Evolutionary conservation across 2,888 invertebrate species (phyloP), one percentile per base, ranked within the genome.

Genomic region (Eristalinus aeneus): DNA sequence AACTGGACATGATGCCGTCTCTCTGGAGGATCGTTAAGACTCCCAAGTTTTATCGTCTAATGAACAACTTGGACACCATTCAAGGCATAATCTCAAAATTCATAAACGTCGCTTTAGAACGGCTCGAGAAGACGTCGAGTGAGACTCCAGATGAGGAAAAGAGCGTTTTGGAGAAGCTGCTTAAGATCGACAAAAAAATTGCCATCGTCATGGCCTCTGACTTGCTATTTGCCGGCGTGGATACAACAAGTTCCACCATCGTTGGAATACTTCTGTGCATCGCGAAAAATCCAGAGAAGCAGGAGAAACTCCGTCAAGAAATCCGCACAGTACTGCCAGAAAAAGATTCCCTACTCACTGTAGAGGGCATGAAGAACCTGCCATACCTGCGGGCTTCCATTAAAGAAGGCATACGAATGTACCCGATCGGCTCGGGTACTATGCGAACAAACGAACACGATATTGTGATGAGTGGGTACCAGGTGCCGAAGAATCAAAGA

Each of bases 371-470:
- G 54, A 91, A 92, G 22, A 90, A 93, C 64, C 92, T 94, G 71
- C 93, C 94, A 0, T 96, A 95, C 89, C 90, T 96, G 12, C 94
- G 94, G 88, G 96, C 96, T 0, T 96, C 95, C 89, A 93, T 96
- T 31, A 96, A 96, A 89, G 96, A 96, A 91, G 93, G 95, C 0
- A 91, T 95, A 79, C 93, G 96, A 89, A 74, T 95, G 12, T 92
- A 93, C 88, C 92, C 93, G 88, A 94, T 95, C 0, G 93, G 95
- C 0, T 91, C 93, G 10, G 95, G 94, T 0, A 94, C 94, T 88
- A 89, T 94, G 11, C 93, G 95, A 88, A 91, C 92, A 73, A 92
- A 94, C 74, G 91, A 92, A 0, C 93, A 93, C 72, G 94, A 95
- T 81, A 92, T 94, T 31, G 93, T 94, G 36, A 89, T 96, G 4